A percentile compares a stretch with the other conserved stretches of the same genome.
Evolutionary conservation across 2,113 vertebrate species (phyloP).

Genomic region (Plecotus auritus): DNA sequence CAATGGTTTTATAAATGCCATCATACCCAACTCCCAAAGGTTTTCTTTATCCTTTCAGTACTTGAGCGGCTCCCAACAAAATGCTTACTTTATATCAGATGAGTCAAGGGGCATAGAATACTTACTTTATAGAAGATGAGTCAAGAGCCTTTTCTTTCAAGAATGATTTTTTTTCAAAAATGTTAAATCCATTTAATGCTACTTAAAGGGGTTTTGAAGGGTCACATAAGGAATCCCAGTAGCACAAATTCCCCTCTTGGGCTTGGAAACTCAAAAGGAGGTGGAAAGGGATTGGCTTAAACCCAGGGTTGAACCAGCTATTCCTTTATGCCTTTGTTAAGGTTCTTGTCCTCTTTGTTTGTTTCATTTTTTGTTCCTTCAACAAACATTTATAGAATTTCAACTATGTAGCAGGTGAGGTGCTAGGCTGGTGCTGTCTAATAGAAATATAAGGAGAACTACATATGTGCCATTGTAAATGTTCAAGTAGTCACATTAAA

Average conservation of each 20-base stretch:
- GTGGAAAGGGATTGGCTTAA: neutral
- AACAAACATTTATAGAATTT: neutral
- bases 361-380: conserved; percentile 28
- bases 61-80: neutral
- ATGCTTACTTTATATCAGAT: neutral
- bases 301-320: neutral
- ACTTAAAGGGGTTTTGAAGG: conserved; percentile 18
- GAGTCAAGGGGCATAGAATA: neutral
- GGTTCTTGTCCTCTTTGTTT: neutral
- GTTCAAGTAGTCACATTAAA: neutral
- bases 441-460: neutral
- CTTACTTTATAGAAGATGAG: neutral
- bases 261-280: conserved; percentile 7
- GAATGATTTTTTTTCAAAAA: neutral
- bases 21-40: neutral
- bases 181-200: neutral
- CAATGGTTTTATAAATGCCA: neutral
- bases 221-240: neutral
- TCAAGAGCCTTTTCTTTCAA: neutral
- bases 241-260: neutral
- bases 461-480: neutral
- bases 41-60: conserved; percentile 19
- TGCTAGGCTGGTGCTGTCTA: neutral
- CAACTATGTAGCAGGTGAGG: neutral
- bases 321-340: neutral